A percentile compares a stretch with the other conserved stretches of the same genome.
These are phyloP conservation scores for Heliconius charithonia DNA, from an alignment of 2,888 invertebrate species.

Conservation along the genomic window DNA sequence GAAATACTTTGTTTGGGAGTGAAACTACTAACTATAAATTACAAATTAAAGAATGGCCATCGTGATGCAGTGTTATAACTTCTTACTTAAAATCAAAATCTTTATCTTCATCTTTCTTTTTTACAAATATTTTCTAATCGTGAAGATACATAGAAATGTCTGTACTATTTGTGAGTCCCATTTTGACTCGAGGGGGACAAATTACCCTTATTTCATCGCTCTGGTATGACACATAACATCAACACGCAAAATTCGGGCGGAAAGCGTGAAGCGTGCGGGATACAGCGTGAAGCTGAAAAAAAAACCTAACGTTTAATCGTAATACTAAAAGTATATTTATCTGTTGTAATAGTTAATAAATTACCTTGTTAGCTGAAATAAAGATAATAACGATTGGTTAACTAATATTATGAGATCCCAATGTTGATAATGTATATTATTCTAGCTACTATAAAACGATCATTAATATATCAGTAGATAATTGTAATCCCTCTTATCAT, in stretches of 20 bases:
- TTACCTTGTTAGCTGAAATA: not conserved
- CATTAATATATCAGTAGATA: not conserved
- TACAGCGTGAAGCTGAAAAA: not conserved
- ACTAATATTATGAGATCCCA: not conserved
- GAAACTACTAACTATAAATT: too few relatives aligned
- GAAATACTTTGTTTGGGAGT: too few relatives aligned
- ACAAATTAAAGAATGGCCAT: too few relatives aligned
- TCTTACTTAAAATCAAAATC: too few relatives aligned
- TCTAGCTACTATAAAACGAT: not conserved
- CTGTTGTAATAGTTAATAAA: not conserved
- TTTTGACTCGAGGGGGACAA: too few relatives aligned
- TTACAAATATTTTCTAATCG: too few relatives aligned
- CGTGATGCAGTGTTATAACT: too few relatives aligned
- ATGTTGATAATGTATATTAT: constrained; percentile 2
- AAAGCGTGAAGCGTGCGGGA: not conserved
- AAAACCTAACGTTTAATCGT: not conserved
- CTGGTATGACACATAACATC: too few relatives aligned
- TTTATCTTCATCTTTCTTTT: too few relatives aligned
- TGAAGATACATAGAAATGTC: too few relatives aligned
- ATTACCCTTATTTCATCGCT: too few relatives aligned
- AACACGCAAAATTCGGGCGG: not conserved
- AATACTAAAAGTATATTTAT: not conserved
- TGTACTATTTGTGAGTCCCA: too few relatives aligned
- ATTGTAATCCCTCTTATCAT: constrained; percentile 1
- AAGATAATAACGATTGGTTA: not conserved